Evolutionary conservation across 2,888 invertebrate genomes (phyloP), one percentile per base, ranked within the genome.

Genomic region (Furcula furcula): DNA sequence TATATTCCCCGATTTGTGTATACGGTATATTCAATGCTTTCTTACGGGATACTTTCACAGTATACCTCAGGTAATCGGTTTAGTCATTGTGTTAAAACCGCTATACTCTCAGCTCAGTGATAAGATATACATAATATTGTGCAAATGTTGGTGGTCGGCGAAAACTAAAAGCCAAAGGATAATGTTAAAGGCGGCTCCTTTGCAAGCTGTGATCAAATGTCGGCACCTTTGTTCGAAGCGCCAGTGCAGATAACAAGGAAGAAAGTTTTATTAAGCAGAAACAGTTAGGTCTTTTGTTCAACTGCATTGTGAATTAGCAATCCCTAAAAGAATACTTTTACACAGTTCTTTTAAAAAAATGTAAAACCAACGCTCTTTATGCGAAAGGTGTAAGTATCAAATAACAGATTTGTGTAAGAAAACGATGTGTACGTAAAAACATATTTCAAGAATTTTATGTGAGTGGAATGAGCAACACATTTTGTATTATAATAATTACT

Each of bases 241-340:
- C 72, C 70, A 66, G 55, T 58, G 52, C 56, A 38, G 53, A 63
- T 60, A 66, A 64, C 58, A 70, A 44, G 37, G n/a, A 51, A 72
- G 76, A 83, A 81, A 83, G 74, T 80, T 84, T 82, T 76, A 76
- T 85, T 81, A 69, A 46, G 16, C 36, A 36, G 60, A 70, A 80
- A 78, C 75, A 76, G 82, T 83, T 82, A 81, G n/a, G n/a, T 18
- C 55, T 40, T 58, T 63, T 61, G 59, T 60, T 56, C 13, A 39
- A 36, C 26, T 34, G 20, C 30, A 43, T 48, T 39, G 29, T 41
- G 40, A 58, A 59, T 62, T 61, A 61, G 53, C 59, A 55, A 60
- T 58, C 37, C 33, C 15, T 37, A 21, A 55, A 56, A n/a, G n/a
- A n/a, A n/a, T n/a, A n/a, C n/a, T n/a, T n/a, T n/a, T n/a, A n/a